Evolutionary conservation across 2,888 invertebrate species (phyloP), one percentile per base, ranked within the genome.

Genomic region (Xestobium rufovillosum): DNA sequence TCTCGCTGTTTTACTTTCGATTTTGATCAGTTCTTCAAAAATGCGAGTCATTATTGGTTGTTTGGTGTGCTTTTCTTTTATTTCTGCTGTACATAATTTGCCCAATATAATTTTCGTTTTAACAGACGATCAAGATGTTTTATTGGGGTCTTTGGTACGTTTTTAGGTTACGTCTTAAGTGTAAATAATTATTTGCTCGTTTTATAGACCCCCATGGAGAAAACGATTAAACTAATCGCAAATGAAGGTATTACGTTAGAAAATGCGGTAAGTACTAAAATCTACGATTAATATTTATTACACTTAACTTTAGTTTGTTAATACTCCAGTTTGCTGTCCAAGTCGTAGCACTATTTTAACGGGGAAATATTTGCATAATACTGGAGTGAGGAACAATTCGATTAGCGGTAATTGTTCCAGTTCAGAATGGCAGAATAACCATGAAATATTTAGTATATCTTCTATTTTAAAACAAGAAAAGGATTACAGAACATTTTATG

Each of bases 291-390:
- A 27, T 4, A 14, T 2, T 12, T 25, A n/a, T 15, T 27, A 31
- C 31, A 27, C 6, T 12, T 26, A 26, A 26, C 60, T 65, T 30
- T 59, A 90, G 90, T 91, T 83, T 65, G 84, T 81, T 1, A 80
- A 81, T 26, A 80, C 85, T 0, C 91, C 92, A 0, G 73, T 92
- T 26, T 92, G 92, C 62, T 92, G 92, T 48, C 92, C 92, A 1
- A 88, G 89, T 52, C 76, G 92, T n/a, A 80, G 90, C 3, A 83
- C 85, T 16, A 73, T 94, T 31, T 68, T 94, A 13, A 87, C 87
- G 0, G 92, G 92, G 0, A 70, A 76, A 42, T 90, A 88, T 61
- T 75, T 82, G 0, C 91, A 92, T 64, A 91, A 91, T 64, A 84
- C 86, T 55, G 60, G 66, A 6, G 83, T 83, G 0, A 59, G 69